Evolutionary conservation across 2,797 vertebrate species (phyloP), one percentile per base, ranked within the genome.

Genomic region (Tenualosa ilisha): DNA sequence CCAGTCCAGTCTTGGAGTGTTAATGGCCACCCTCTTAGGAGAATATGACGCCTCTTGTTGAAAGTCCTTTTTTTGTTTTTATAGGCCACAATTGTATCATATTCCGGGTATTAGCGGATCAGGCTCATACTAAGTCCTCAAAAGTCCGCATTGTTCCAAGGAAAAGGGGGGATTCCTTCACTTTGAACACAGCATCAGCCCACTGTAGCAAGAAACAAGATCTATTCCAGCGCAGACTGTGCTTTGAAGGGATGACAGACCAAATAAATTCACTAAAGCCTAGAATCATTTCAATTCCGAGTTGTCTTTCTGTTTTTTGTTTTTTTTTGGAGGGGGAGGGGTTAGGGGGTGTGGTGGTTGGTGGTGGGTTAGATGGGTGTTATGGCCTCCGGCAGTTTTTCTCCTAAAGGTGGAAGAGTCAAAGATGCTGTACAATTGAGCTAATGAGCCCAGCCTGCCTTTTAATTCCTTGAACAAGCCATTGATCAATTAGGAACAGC

Each of bases 401-500:
- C 90, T 91, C 88, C 4, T 37, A 91, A 89, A 92, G 75, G 81
- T 90, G 87, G 65, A 31, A 1, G 85, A 90, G 90, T 92, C 87
- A 87, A 90, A 94, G 90, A 93, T 91, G 91, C 88, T 87, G 87
- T 91, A 88, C 88, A 89, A 91, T 92, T 92, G 88, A 84, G 86
- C 91, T 95, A 94, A 96, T 94, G 93, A 96, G 90, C 91, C 89
- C 63, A 89, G 85, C 89, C 90, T 92, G 92, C 86, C 89, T 88
- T 92, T 93, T 94, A 96, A 95, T 94, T 95, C 94, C 94, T 91
- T 20, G 88, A 93, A 95, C 94, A 94, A 94, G 91, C 89, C 90
- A 92, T 93, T 87, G 93, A 96, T 96, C 89, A 95, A 94, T 96
- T 94, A 93, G 89, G 89, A 94, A 92, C 93, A 93, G 82, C 3